Percentiles rank a stretch among this genome's conserved stretches.
Evolutionary conservation across 2,113 vertebrate species (phyloP).

Genomic region (Rhodinocichla rosea): DNA sequence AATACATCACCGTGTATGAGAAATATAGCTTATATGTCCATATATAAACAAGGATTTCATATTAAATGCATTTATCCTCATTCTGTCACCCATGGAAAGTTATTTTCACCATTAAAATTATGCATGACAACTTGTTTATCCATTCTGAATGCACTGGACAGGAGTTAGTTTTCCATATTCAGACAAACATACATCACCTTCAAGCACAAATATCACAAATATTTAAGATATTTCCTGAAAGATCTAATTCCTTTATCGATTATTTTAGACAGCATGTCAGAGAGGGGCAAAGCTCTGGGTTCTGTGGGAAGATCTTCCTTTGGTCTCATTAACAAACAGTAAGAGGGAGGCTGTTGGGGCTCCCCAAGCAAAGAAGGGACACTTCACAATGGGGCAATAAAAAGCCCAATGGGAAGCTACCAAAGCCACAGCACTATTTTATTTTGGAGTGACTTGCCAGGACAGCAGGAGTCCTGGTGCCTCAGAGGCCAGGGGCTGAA

Average conservation of each 20-base stretch:
- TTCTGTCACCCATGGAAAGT: background rate
- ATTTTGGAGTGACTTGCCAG: background rate
- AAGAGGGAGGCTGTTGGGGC: background rate
- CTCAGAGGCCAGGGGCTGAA: background rate
- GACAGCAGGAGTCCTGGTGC: background rate
- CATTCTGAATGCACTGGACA: background rate
- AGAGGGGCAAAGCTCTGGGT: background rate
- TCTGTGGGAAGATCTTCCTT: background rate
- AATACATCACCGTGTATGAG: background rate
- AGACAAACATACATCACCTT: background rate
- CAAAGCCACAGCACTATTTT: background rate
- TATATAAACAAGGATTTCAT: background rate
- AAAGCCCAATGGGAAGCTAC: background rate
- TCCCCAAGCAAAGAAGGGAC: background rate
- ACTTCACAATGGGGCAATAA: background rate
- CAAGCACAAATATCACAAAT: background rate
- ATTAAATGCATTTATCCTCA: constrained; percentile 9
- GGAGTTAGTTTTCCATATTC: background rate
- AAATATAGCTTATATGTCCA: background rate
- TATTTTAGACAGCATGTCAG: background rate
- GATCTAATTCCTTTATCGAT: background rate
- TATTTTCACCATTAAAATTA: constrained; percentile 19
- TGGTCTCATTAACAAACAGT: background rate
- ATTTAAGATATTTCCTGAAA: background rate
- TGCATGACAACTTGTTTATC: background rate